phyloP scores from a whole-genome alignment of 2,797 vertebrate species.

The Cossypha niveicapilla region DNA sequence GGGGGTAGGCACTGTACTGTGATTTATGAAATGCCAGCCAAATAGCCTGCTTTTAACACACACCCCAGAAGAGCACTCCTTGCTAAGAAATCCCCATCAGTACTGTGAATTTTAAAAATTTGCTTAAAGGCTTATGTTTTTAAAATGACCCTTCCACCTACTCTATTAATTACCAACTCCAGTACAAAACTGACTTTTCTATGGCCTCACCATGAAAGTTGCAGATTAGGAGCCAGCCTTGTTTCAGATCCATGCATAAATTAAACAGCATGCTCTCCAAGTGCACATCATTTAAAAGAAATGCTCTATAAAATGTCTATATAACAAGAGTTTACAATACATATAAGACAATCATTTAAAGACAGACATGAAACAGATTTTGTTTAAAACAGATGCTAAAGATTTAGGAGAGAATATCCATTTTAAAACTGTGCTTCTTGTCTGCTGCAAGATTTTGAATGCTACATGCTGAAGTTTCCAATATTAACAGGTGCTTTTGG shows the following conservation, averaged over 20 bases:
- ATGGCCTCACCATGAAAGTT: slow-evolving; percentile 13
- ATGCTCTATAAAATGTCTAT: not conserved
- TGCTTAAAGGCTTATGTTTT: slow-evolving; percentile 38
- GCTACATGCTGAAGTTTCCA: not conserved
- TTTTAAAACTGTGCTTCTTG: not conserved
- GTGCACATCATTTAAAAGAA: not conserved
- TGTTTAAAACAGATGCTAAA: not conserved
- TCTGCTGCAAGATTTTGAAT: not conserved
- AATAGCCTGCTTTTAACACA: slow-evolving; percentile 22
- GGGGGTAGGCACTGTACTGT: not conserved
- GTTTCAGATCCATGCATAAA: not conserved
- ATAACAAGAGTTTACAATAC: not conserved
- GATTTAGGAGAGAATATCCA: not conserved
- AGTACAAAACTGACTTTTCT: slow-evolving; percentile 11
- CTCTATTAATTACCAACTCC: slow-evolving; percentile 53
- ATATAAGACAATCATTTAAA: not conserved
- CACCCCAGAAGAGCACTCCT: not conserved
- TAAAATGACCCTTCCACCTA: slow-evolving; percentile 50
- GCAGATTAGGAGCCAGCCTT: slow-evolving; percentile 26
- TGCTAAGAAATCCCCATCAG: slow-evolving; percentile 25
- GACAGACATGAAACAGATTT: not conserved
- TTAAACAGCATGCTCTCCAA: not conserved
- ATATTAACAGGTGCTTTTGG: not conserved
- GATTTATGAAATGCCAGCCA: slow-evolving; percentile 30
- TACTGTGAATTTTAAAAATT: not conserved